Percentiles rank a stretch among this genome's conserved stretches.
phyloP scores from a whole-genome alignment of 2,113 vertebrate species.

The Collichthys lucidus region DNA sequence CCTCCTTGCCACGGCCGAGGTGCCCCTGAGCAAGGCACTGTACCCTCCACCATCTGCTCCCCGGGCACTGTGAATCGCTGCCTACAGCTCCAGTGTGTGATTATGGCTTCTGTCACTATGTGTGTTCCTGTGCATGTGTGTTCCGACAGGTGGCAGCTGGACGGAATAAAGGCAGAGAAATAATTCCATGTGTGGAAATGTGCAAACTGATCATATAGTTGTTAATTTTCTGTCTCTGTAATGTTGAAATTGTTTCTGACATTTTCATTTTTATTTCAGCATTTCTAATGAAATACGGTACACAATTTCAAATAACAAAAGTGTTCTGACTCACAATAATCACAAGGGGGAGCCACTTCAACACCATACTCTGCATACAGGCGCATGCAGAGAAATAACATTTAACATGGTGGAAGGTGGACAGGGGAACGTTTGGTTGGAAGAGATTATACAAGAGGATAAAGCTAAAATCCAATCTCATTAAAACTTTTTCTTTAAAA shows the following conservation, averaged over 20 bases:
- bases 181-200: too few species aligned
- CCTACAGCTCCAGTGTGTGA: too few species aligned
- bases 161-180: too few species aligned
- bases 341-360: conserved; percentile 30
- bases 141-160: too few species aligned
- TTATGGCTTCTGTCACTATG: too few species aligned
- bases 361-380: not conserved
- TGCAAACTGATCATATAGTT: not conserved
- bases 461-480: not conserved
- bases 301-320: too few species aligned
- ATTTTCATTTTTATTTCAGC: not conserved
- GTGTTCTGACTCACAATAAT: not conserved
- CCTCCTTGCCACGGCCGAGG: too few species aligned
- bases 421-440: not conserved
- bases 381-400: not conserved
- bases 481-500: not conserved
- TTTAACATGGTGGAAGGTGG: not conserved
- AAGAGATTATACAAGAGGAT: too few species aligned
- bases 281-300: not conserved
- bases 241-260: not conserved
- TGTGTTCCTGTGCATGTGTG: too few species aligned
- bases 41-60: too few species aligned
- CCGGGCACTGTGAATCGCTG: too few species aligned
- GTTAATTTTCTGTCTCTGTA: not conserved
- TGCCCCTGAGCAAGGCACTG: too few species aligned